Base-by-base conservation (phyloP, 2,797 vertebrate species). In the Prunella strophiata region DNA sequence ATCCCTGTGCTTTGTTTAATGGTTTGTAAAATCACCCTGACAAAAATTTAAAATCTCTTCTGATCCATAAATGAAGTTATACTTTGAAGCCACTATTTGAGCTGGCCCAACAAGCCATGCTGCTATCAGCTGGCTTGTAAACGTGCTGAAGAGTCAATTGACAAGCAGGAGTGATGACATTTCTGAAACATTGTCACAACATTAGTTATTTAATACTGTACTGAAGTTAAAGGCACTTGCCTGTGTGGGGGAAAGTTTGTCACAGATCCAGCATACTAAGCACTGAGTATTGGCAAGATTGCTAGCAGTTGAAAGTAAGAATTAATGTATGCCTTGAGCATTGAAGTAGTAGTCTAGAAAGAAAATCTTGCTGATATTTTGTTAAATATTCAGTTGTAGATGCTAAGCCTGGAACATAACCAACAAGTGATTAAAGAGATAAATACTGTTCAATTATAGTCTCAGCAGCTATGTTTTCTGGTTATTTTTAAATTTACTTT, bases 371-470 rank as follows among this genome's bases (percentile, higher is more conserved):
- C 61, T 76, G 67, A 85, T 79, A 70, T 51, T 92, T 88, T 94
- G 38, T 89, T 93, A 91, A 96, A 68, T 89, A 93, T 73, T 96
- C 72, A 81, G 48, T 63, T 13, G 2, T 81, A 86, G 91, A 86
- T 93, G 78, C 55, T 94, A 96, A 91, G 58, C 40, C 48, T 87
- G 91, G 66, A 94, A 87, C 62, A 89, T 84, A 90, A 91, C 72
- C 74, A 89, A 71, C 55, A 81, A 66, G 22, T 0, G 1, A 85
- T 85, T 91, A 89, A 80, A 85, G 86, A 90, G 26, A 72, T 74
- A 91, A 94, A 78, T 85, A 57, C 55, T 91, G 23, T 70, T 91
- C 55, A 84, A 75, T 89, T 82, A 77, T 43, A 82, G 32, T 62
- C 57, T 89, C 51, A 29, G 54, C 26, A 65, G 77, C 75, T 83